Conservation (phyloP, 2,113 vertebrate species). For the Takifugu flavidus region DNA sequence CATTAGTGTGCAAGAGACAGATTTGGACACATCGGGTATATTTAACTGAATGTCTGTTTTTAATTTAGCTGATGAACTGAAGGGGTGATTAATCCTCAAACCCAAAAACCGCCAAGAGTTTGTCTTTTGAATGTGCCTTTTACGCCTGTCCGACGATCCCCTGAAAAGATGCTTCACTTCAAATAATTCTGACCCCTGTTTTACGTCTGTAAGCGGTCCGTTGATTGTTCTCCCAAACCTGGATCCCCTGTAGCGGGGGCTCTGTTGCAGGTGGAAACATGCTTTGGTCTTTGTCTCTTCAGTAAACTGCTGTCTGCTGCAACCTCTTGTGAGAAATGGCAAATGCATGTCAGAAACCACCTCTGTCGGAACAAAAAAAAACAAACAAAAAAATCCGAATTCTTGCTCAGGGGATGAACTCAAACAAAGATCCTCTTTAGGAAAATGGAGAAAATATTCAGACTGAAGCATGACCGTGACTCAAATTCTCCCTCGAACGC, state of each 20-base stretch:
- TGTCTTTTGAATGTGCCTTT: too few species aligned
- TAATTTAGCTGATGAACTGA: too few species aligned
- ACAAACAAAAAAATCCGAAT: too few species aligned
- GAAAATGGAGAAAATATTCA: constrained; percentile 8
- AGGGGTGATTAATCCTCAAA: too few species aligned
- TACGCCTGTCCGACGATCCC: too few species aligned
- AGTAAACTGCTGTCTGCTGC: background rate
- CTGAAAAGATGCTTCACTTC: too few species aligned
- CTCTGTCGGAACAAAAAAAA: background rate
- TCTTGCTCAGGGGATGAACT: constrained; percentile 80
- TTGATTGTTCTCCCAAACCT: too few species aligned
- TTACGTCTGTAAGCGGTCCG: too few species aligned
- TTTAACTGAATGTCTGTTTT: background rate
- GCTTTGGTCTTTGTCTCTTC: constrained; percentile 8
- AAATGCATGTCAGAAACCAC: background rate
- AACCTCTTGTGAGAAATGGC: background rate
- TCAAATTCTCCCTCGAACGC: constrained; percentile 14
- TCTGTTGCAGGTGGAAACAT: background rate
- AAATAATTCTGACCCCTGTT: too few species aligned
- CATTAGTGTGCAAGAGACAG: too few species aligned
- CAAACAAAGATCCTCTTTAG: constrained; percentile 28
- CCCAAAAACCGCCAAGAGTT: too few species aligned
- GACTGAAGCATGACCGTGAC: constrained; percentile 35
- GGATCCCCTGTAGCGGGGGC: too few species aligned
- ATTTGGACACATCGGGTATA: background rate